Percentiles rank a stretch among this genome's conserved stretches.
These are phyloP conservation scores for Petrocephalus microphthalmus DNA, from an alignment of 2,113 vertebrate species.

Conservation along the genomic window DNA sequence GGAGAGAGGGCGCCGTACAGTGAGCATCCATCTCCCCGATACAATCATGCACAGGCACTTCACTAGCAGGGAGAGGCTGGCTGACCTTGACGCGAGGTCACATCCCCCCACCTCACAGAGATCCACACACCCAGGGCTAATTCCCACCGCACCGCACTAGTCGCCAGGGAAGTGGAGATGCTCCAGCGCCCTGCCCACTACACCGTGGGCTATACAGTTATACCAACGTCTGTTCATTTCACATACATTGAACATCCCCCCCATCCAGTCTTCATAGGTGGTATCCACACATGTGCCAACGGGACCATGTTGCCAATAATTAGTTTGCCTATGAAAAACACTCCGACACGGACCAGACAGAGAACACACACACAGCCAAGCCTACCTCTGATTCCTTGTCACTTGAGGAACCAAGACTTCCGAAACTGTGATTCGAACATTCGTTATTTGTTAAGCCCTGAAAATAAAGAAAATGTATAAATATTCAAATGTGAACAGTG, in stretches of 20 bases:
- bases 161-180: background rate
- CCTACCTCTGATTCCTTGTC: conserved; percentile 97
- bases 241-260: background rate
- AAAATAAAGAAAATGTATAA: conserved; percentile 23
- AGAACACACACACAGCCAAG: background rate
- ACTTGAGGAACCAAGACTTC: conserved; percentile 94
- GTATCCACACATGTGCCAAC: background rate
- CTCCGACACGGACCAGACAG: background rate
- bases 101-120: background rate
- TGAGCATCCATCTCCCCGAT: conserved; percentile 4
- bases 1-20: background rate
- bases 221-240: background rate
- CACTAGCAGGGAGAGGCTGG: background rate
- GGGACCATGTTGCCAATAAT: background rate
- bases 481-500: background rate
- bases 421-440: conserved; percentile 98
- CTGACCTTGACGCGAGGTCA: background rate
- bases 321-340: background rate
- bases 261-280: background rate
- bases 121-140: background rate
- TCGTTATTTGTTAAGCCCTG: conserved; percentile 97
- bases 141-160: background rate
- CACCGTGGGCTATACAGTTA: background rate
- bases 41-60: background rate
- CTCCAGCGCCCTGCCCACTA: background rate